phyloP scores from a whole-genome alignment of 2,797 vertebrate genomes.

The Tadarida brasiliensis region DNA sequence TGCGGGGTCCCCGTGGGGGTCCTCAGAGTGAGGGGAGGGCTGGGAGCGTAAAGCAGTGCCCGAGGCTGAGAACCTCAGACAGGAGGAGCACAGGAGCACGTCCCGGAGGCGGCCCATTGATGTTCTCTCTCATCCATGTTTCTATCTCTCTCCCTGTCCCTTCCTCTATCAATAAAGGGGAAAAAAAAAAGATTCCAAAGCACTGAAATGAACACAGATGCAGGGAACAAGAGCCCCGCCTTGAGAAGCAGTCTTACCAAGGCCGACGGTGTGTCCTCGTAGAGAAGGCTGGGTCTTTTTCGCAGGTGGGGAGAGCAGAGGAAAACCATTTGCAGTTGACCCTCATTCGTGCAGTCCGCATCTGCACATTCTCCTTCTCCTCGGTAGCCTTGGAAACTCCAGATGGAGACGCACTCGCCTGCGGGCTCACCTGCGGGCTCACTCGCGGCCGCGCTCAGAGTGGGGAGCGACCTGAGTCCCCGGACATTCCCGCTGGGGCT shows the following conservation, averaged over 20 bases:
- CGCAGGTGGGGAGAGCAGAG: too few relatives aligned
- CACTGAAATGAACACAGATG: not conserved
- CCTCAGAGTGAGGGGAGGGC: not conserved
- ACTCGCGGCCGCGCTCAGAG: rapidly evolving
- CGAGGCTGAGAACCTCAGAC: not conserved
- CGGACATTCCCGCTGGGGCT: rapidly evolving
- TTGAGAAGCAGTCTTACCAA: not conserved
- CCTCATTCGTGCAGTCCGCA: not conserved
- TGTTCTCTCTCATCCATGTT: too few relatives aligned
- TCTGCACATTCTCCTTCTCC: not conserved
- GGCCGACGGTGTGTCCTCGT: not conserved
- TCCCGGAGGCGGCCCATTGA: too few relatives aligned
- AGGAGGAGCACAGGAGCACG: too few relatives aligned
- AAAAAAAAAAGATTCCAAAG: not conserved
- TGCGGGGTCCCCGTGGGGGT: not conserved
- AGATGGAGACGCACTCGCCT: not conserved
- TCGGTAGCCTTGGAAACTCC: not conserved
- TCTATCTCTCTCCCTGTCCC: too few relatives aligned
- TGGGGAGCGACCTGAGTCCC: not conserved
- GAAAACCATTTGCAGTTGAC: not conserved
- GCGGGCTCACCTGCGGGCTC: rapidly evolving
- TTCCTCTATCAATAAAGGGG: too few relatives aligned
- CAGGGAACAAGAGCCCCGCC: not conserved
- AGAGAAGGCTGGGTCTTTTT: not conserved
- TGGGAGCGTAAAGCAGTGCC: too few relatives aligned